A percentile compares a stretch with the other conserved stretches of the same genome.
Evolutionary conservation across 2,888 invertebrate genomes (phyloP).

Genomic region (Neoaliturus tenellus): DNA sequence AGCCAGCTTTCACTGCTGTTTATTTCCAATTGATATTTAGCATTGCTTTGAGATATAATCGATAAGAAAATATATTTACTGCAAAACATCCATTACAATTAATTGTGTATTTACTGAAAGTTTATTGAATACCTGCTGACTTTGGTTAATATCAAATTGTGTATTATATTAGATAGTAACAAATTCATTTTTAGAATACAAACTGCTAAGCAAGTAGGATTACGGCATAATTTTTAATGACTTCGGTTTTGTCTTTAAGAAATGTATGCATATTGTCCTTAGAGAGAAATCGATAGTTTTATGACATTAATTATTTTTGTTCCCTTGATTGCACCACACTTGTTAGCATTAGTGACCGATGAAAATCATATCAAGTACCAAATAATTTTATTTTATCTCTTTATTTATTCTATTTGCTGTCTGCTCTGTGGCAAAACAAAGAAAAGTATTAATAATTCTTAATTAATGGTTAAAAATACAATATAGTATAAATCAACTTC

Average conservation of each 20-base stretch:
- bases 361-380: too few relatives aligned
- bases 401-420: too few relatives aligned
- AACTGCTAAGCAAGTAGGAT: background rate
- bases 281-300: background rate
- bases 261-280: too few relatives aligned
- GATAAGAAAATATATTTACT: conserved; percentile 30
- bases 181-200: conserved; percentile 10
- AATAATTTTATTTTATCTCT: too few relatives aligned
- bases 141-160: conserved; percentile 23
- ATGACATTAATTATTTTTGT: background rate
- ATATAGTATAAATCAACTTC: too few relatives aligned
- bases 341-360: too few relatives aligned
- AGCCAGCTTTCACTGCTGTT: conserved; percentile 46
- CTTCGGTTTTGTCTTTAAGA: background rate
- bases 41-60: conserved; percentile 36
- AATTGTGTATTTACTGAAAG: conserved; percentile 8
- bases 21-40: conserved; percentile 37
- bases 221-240: background rate
- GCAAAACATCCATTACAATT: conserved; percentile 24
- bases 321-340: background rate
- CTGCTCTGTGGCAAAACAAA: too few relatives aligned
- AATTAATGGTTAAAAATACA: too few relatives aligned
- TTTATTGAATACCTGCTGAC: conserved; percentile 11
- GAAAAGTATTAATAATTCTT: too few relatives aligned
- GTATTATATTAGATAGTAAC: conserved; percentile 45